phyloP scores from a whole-genome alignment of 2,797 vertebrate genomes.

The Hapalemur alaotrensis region DNA sequence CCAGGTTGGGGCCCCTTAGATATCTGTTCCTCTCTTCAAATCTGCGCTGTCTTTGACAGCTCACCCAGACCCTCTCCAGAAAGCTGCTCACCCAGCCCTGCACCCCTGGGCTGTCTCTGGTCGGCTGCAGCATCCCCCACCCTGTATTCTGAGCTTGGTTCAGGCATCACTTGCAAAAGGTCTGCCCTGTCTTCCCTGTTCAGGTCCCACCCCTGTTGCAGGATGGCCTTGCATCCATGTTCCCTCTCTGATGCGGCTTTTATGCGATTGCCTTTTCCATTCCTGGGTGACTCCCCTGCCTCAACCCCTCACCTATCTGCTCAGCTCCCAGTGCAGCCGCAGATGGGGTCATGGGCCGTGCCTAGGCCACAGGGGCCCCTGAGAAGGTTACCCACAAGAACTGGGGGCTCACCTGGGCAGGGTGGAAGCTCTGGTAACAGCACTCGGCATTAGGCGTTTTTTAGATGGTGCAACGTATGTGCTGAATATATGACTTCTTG shows the following conservation, averaged over 20 bases:
- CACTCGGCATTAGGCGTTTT: accelerated
- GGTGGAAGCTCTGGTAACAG: neutral
- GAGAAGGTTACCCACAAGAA: neutral
- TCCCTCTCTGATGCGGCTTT: neutral
- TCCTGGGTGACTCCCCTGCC: neutral
- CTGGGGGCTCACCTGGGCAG: accelerated
- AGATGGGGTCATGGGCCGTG: neutral
- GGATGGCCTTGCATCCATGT: accelerated
- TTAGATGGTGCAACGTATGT: neutral
- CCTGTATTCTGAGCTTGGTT: neutral
- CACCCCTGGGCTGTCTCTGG: too few relatives aligned
- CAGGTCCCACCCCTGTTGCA: neutral
- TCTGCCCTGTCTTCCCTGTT: too few relatives aligned
- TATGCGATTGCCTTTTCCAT: neutral
- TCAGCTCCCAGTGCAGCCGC: accelerated
- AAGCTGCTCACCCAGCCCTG: neutral
- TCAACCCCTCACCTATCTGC: neutral
- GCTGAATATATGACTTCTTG: neutral
- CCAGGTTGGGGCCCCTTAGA: neutral
- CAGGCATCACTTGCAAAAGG: too few relatives aligned
- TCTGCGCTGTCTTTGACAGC: too few relatives aligned
- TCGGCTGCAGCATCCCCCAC: neutral
- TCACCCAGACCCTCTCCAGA: neutral
- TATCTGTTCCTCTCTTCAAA: neutral
- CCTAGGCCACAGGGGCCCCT: neutral